Base-by-base conservation (phyloP, 2,888 invertebrate species). In the Dasypogon diadema region DNA sequence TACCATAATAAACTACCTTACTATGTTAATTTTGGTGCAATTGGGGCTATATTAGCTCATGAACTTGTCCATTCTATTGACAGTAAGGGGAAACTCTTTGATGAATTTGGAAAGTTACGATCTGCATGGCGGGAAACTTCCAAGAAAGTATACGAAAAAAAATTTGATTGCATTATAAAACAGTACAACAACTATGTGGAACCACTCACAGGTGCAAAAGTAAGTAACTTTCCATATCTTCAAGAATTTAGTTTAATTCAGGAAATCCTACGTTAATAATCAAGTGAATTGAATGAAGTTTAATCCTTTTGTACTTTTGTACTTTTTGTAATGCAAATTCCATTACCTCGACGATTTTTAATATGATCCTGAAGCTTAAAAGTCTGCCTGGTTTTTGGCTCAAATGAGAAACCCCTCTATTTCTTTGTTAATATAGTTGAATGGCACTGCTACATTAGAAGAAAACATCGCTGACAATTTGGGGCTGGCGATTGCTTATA, bases 391-490 rank as follows among this genome's bases (percentile, higher is more conserved):
- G n/a, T n/a, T n/a, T n/a, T n/a, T n/a, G n/a, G n/a, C n/a, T n/a
- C n/a, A n/a, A n/a, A n/a, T n/a, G n/a, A n/a, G n/a, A n/a, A n/a
- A n/a, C n/a, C n/a, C n/a, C n/a, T n/a, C n/a, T n/a, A n/a, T n/a
- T n/a, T n/a, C n/a, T n/a, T 30, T 30, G 30, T 30, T 30, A 30
- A 30, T 5, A 30, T 12, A 77, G 77, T 2, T 78, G 4, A 74
- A 77, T 55, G 78, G 77, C 0, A 16, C 56, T 2, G 54, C 68
- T 18, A 77, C 76, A 2, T 55, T 73, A 54, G 77, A 75, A 22
- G 77, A 77, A 54, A 76, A 77, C 55, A 76, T 78, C 51, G 78
- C 78, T 10, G 78, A 78, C 34, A 75, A 75, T 30, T 65, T 75
- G 55, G 78, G 76, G 3, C 5, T 75, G n/a, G 56, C 75, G 21